phyloP scores from a whole-genome alignment of 2,888 invertebrate genomes.

The Catotricha subobsoleta region DNA sequence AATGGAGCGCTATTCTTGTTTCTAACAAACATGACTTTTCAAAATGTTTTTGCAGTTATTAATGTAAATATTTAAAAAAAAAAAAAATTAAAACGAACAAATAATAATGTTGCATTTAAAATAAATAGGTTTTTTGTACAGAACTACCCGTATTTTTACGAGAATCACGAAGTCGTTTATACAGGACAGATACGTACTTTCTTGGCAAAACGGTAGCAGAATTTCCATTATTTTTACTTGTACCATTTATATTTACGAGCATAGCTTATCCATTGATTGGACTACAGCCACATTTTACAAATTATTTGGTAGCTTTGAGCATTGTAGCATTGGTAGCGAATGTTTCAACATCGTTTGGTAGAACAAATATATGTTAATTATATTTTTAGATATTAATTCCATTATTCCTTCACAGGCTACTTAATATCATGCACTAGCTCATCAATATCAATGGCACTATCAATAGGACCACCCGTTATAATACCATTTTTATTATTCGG shows the following conservation, averaged over 20 bases:
- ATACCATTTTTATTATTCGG: constrained; percentile 90
- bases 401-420: constrained; percentile 46
- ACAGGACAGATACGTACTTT: constrained; percentile 80
- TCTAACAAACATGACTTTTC: constrained; percentile 83
- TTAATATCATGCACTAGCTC: constrained; percentile 74
- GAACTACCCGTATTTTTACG: constrained; percentile 79
- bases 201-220: constrained; percentile 80
- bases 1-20: constrained; percentile 84
- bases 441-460: constrained; percentile 71
- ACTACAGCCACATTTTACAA: constrained; percentile 47
- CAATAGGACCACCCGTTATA: constrained; percentile 78
- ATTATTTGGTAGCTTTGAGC: constrained; percentile 50
- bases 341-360: constrained; percentile 75
- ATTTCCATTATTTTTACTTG: constrained; percentile 63
- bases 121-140: constrained; percentile 63
- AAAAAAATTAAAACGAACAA: background rate
- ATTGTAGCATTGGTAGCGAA: constrained; percentile 71
- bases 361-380: constrained; percentile 7
- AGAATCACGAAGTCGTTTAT: constrained; percentile 80
- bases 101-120: constrained; percentile 2
- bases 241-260: constrained; percentile 65
- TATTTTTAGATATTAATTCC: constrained; percentile 4
- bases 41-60: constrained; percentile 86
- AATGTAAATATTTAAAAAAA: constrained; percentile 44
- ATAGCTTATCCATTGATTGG: constrained; percentile 84